Conservation (phyloP, 2,888 invertebrate species). For the Germaria angustata region DNA sequence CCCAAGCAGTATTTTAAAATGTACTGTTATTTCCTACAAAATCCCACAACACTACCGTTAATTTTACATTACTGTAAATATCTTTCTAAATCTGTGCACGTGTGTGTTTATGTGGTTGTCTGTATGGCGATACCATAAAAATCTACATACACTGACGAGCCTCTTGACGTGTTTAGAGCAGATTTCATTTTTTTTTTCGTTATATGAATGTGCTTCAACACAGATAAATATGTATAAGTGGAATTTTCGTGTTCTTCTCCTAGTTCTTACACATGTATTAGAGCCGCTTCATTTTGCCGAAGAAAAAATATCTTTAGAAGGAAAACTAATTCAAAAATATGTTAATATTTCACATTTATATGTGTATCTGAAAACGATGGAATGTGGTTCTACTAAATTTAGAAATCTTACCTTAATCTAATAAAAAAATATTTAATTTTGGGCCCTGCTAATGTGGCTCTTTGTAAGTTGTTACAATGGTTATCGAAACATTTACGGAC, state of each 20-base stretch:
- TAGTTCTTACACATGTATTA: neutral
- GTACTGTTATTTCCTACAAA: too few relatives aligned
- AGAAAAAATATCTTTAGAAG: too few relatives aligned
- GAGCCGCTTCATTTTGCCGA: neutral
- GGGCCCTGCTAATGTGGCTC: neutral
- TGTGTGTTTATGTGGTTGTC: neutral
- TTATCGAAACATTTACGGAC: constrained; percentile 11
- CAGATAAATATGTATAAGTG: neutral
- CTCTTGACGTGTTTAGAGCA: constrained; percentile 55
- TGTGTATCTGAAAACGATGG: too few relatives aligned
- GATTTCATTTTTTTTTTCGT: neutral
- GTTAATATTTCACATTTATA: too few relatives aligned
- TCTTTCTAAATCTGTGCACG: neutral
- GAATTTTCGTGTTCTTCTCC: neutral
- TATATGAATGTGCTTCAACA: neutral
- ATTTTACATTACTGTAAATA: neutral
- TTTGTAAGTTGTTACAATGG: neutral
- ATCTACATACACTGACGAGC: constrained; percentile 63
- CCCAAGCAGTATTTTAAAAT: too few relatives aligned
- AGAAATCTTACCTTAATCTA: too few relatives aligned
- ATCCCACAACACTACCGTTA: too few relatives aligned
- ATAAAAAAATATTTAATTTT: neutral
- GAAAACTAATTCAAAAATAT: too few relatives aligned
- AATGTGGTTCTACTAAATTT: too few relatives aligned
- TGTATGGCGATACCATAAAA: constrained; percentile 29